Conservation (phyloP, 2,113 vertebrate species). For the Aspiorhynchus laticeps region DNA sequence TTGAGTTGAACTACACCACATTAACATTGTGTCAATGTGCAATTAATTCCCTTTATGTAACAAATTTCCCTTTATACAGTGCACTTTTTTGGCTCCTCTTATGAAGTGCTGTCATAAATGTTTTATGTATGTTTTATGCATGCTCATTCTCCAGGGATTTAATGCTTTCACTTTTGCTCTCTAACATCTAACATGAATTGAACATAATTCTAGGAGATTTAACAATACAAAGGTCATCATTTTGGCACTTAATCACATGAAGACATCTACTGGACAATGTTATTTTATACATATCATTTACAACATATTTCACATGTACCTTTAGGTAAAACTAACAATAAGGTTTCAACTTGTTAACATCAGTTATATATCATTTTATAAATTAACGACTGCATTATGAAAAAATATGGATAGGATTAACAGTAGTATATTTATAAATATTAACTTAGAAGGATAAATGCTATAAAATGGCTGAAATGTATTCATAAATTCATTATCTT, state of each 20-base stretch:
- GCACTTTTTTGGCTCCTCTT: background rate
- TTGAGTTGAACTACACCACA: background rate
- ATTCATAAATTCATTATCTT: too few species aligned
- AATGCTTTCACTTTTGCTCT: background rate
- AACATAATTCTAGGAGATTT: background rate
- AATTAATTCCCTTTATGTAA: background rate
- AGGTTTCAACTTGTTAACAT: background rate
- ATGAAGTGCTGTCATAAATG: background rate
- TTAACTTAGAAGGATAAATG: background rate
- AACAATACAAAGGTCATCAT: conserved; percentile 44
- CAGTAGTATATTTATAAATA: background rate
- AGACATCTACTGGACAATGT: conserved; percentile 48
- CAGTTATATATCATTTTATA: background rate
- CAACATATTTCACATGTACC: conserved; percentile 45
- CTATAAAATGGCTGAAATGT: background rate
- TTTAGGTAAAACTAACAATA: conserved; percentile 1
- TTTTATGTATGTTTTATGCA: background rate
- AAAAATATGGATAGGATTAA: background rate
- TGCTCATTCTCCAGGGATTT: background rate
- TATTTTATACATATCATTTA: conserved; percentile 43
- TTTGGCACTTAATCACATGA: conserved; percentile 57
- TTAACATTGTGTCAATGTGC: background rate
- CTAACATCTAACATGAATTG: background rate
- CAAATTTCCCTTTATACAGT: background rate
- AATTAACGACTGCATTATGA: too few species aligned